Conservation (phyloP, 2,888 invertebrate species). For the Scaptomyza tumidula region DNA sequence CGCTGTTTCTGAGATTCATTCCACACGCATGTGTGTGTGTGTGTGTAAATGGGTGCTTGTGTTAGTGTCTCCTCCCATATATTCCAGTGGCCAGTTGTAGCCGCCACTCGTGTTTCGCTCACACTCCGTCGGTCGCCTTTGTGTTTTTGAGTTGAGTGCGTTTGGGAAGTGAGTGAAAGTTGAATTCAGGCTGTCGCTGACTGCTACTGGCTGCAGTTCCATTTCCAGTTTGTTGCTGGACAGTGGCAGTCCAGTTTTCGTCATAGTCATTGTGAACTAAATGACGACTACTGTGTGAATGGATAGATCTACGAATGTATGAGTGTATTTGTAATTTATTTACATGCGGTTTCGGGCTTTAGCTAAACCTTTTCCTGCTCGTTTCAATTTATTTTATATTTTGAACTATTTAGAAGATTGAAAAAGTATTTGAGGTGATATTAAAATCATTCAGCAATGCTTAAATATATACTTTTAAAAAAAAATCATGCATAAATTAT, state of each 20-base stretch:
- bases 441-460: no score
- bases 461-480: no score
- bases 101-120: constrained; percentile 34
- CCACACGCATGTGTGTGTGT: constrained; percentile 15
- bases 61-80: constrained; percentile 71
- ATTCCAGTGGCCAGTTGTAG: constrained; percentile 68
- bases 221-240: constrained; percentile 53
- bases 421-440: no score
- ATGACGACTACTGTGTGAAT: not conserved
- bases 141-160: constrained; percentile 46
- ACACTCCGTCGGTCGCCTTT: constrained; percentile 3
- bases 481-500: no score
- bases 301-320: not conserved
- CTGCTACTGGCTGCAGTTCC: constrained; percentile 44
- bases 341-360: no score
- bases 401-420: no score
- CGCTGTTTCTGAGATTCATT: constrained; percentile 64
- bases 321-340: not conserved
- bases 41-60: constrained; percentile 7
- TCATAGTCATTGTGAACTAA: constrained; percentile 16
- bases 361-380: no score
- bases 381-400: no score
- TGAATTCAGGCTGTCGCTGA: constrained; percentile 1
- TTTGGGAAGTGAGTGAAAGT: constrained; percentile 51
- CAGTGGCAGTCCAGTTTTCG: constrained; percentile 33